Evolutionary conservation across 1,140 invertebrate genomes (phyloP), one percentile per base, ranked within the genome.

Genomic region (Drosophila persimilis): DNA sequence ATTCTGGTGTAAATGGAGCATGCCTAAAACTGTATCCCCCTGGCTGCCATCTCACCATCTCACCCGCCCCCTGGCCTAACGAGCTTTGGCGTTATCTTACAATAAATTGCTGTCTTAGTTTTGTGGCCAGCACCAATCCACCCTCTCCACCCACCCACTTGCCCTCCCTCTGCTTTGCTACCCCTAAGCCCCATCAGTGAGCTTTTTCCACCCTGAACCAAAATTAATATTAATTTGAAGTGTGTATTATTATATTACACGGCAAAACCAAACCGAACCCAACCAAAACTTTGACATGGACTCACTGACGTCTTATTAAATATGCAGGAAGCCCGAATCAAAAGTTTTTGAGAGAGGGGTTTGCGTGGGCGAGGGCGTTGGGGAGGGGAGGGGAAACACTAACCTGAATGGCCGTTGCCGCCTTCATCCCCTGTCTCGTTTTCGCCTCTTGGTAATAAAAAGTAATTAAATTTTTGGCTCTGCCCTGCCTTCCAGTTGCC

Each of bases 151-250:
- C 22, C 35, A 22, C 17, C 60, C 48, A 29, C 41, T 41, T 47
- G 15, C 15, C 31, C 35, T 29, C 17, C 60, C 48, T 22, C 41
- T 29, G 24, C 31, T 11, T 17, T 29, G 41, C 20, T 13, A 39
- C n/a, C 11, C 47, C 52, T 41, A 39, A 45, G 13, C 45, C 8
- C 47, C 26, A 26, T 17, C 26, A 15, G 46, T 17, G 43, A 35
- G 48, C 43, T 24, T 22, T 39, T 54, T 5, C 26, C 43, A 9
- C 43, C 64, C 15, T 24, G 11, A 31, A 35, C 50, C 15, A 41
- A 76, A 83, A 83, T 83, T 83, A 75, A 83, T 83, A 83, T 83
- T 83, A 83, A 83, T 83, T 83, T 84, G 74, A 70, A 78, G 75
- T 78, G 61, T 83, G 64, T 78, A 74, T 84, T 83, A 77, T 83